A percentile compares a stretch with the other conserved stretches of the same genome.
Evolutionary conservation across 1,140 invertebrate species (phyloP).

Genomic region (Asbolus verrucosus): DNA sequence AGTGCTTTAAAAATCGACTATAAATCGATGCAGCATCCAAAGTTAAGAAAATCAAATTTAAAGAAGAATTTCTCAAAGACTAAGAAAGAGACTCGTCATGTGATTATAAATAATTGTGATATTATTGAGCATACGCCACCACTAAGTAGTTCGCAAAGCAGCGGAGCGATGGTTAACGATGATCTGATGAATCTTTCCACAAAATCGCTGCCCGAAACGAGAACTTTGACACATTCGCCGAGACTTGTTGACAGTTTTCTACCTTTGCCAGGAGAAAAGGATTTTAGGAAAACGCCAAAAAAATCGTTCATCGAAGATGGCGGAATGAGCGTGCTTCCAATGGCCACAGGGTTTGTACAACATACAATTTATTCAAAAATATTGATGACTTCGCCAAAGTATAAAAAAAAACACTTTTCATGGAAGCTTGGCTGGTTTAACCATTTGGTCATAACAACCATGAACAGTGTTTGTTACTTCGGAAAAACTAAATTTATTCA

Average conservation of each 20-base stretch:
- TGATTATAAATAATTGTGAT: conserved; percentile 60
- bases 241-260: conserved; percentile 62
- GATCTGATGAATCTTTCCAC: conserved; percentile 45
- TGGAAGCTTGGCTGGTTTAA: too few relatives aligned
- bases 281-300: conserved; percentile 67
- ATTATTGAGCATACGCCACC: conserved; percentile 62
- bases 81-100: conserved; percentile 49
- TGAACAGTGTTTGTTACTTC: too few relatives aligned
- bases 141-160: conserved; percentile 55
- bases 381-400: too few relatives aligned
- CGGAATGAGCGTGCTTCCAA: conserved; percentile 69
- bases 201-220: conserved; percentile 43
- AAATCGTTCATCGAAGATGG: conserved; percentile 76
- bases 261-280: conserved; percentile 68
- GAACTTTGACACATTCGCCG: conserved; percentile 49
- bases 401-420: too few relatives aligned
- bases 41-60: conserved; percentile 43
- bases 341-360: conserved; percentile 67
- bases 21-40: conserved; percentile 45
- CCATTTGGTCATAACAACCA: too few relatives aligned
- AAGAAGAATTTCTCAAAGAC: conserved; percentile 50
- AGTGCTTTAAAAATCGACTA: conserved; percentile 62
- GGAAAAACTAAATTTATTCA: too few relatives aligned
- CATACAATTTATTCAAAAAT: conserved; percentile 1
- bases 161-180: conserved; percentile 43